Conservation (phyloP, 1,140 invertebrate species). For the Aphelenchoides fujianensis region DNA sequence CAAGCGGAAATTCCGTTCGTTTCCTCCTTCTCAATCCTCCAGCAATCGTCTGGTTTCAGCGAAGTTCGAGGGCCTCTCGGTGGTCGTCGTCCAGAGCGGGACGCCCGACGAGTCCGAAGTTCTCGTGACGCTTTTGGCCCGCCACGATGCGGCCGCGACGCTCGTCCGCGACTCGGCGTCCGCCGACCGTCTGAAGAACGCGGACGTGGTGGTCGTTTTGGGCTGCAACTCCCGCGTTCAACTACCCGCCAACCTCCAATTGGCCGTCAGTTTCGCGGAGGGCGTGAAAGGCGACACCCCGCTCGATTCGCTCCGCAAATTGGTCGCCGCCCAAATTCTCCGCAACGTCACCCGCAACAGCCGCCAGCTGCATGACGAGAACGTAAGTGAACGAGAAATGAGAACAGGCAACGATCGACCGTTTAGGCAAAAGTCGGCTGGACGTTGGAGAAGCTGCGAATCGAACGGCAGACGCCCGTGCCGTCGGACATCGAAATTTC, state of each 20-base stretch:
- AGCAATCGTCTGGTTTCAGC: not conserved
- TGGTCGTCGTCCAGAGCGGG: not conserved
- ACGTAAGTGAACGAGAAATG: not conserved
- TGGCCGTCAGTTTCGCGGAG: not conserved
- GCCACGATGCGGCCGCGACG: not conserved
- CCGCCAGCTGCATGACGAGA: not conserved
- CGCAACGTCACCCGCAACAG: not conserved
- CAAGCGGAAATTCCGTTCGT: not conserved
- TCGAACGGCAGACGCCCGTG: conserved; percentile 35
- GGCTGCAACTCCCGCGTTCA: not conserved
- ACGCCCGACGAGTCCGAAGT: not conserved
- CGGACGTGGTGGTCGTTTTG: not conserved
- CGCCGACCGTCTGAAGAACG: not conserved
- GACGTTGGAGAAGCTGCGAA: not conserved
- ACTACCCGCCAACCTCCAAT: not conserved
- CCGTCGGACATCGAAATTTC: conserved; percentile 58
- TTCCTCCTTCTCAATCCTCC: not conserved
- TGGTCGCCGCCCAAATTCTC: not conserved
- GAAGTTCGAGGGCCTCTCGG: not conserved
- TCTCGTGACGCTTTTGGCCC: not conserved
- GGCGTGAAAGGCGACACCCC: not conserved
- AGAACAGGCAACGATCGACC: not conserved
- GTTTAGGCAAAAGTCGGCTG: conserved; percentile 4
- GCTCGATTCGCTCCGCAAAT: not conserved
- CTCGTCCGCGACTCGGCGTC: not conserved